A percentile compares a stretch with the other conserved stretches of the same genome.
These are phyloP conservation scores for Fulica atra DNA, from an alignment of 2,113 vertebrate genomes.

Conservation along the genomic window DNA sequence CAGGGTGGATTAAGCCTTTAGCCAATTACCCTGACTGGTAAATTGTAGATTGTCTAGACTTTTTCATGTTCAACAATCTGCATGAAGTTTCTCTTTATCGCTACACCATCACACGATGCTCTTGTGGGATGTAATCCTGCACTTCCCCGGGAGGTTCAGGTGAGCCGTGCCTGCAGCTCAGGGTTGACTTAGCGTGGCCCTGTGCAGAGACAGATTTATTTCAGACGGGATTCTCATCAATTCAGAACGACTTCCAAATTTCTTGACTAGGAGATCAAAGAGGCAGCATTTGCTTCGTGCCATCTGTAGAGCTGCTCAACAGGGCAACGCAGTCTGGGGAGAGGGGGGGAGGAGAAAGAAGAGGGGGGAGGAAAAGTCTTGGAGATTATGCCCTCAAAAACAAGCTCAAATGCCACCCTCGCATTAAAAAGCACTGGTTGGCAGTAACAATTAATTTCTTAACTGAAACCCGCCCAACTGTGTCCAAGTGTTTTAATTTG, in stretches of 20 bases:
- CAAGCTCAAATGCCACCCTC: conserved; percentile 60
- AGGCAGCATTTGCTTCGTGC: conserved; percentile 37
- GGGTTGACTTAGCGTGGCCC: conserved; percentile 5
- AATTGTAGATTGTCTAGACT: conserved; percentile 67
- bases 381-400: conserved; percentile 54
- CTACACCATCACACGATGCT: conserved; percentile 33
- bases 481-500: conserved; percentile 72
- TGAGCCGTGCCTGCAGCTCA: conserved; percentile 35
- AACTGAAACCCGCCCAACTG: conserved; percentile 69
- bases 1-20: conserved; percentile 64
- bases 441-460: conserved; percentile 70
- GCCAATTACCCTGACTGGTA: conserved; percentile 54
- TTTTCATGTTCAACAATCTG: conserved; percentile 46
- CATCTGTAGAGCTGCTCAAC: conserved; percentile 57
- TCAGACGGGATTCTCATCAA: conserved; percentile 61
- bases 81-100: conserved; percentile 54
- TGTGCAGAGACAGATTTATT: conserved; percentile 42
- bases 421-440: conserved; percentile 59
- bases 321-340: conserved; percentile 38
- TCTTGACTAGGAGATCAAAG: conserved; percentile 69
- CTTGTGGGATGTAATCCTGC: neutral
- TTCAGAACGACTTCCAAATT: conserved; percentile 69
- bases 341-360: conserved; percentile 21
- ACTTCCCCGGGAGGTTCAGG: conserved; percentile 18
- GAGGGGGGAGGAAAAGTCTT: conserved; percentile 38